Evolutionary conservation across 1,140 invertebrate species (phyloP), one percentile per base, ranked within the genome.

Genomic region (Drosophila kepulauana): DNA sequence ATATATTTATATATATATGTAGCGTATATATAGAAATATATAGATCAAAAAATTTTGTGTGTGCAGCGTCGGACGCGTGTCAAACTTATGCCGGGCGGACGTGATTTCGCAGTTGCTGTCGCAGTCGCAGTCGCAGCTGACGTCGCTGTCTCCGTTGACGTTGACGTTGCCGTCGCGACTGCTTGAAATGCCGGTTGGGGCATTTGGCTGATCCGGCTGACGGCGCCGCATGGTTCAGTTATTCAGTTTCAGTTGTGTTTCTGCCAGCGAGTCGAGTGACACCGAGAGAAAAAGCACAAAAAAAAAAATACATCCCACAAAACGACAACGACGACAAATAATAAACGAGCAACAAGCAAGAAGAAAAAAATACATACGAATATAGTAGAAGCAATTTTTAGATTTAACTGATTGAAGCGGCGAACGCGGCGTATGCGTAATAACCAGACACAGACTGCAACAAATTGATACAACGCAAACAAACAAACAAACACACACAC

Each of bases 251-350:
- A 84, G 72, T 90, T 90, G 81, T 79, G 81, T 79, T 81, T 85
- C 78, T 79, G 86, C 71, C 70, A 69, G 84, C 85, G 85, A 88
- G 73, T 78, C 82, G 84, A 88, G 84, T 80, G 84, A 88, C 84
- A 81, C 63, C 77, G 46, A 71, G 56, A 46, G 16, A 52, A 54
- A 48, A 51, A 64, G 51, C 64, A 58, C 64, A 58, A 45, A 35
- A 70, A 41, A 67, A 66, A 69, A 52, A 78, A 72, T 25, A 25
- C 20, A 25, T 4, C 20, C 20, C 20, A 52, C 49, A 51, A 88
- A 54, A 78, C 70, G 56, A 84, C 56, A 43, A 76, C 49, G 43
- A 78, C 35, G 46, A 84, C 74, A 74, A 82, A 38, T 41, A 78
- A 68, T 62, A 76, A 59, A 73, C 58, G 63, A 79, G 56, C 66